phyloP scores from a whole-genome alignment of 1,140 invertebrate genomes.

The Bombus consobrinus region DNA sequence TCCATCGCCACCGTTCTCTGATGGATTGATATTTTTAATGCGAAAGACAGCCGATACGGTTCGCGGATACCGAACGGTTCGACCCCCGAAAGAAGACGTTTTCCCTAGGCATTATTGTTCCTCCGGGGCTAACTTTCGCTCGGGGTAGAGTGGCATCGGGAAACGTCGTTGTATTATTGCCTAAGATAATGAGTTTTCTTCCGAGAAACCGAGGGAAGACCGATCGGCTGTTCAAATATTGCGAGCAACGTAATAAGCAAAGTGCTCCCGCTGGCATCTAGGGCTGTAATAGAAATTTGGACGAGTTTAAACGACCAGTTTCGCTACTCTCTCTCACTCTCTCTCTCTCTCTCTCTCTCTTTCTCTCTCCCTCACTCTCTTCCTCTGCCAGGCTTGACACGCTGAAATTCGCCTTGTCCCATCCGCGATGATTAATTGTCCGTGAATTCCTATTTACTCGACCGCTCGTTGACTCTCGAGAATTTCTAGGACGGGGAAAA shows the following conservation, averaged over 20 bases:
- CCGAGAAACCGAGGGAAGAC: constrained; percentile 43
- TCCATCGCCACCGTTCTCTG: constrained; percentile 33
- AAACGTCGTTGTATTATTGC: constrained; percentile 61
- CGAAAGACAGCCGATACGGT: constrained; percentile 69
- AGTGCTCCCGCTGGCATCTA: constrained; percentile 47
- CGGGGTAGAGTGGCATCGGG: constrained; percentile 16
- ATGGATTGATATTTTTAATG: constrained; percentile 79
- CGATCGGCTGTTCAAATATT: constrained; percentile 67
- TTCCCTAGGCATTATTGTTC: constrained; percentile 59
- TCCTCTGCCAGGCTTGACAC: not conserved
- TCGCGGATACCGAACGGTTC: constrained; percentile 2
- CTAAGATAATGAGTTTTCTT: constrained; percentile 67
- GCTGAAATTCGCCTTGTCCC: constrained; percentile 4
- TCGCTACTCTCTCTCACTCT: not conserved
- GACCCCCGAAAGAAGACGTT: constrained; percentile 54
- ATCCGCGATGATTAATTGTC: constrained; percentile 14
- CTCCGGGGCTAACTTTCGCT: constrained; percentile 27
- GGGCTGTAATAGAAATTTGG: constrained; percentile 47
- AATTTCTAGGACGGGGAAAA: not conserved
- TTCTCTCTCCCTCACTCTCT: not conserved
- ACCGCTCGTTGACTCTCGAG: not conserved
- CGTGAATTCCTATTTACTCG: constrained; percentile 24
- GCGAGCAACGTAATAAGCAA: constrained; percentile 59
- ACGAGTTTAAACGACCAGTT: constrained; percentile 31
- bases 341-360: not conserved